Base-by-base conservation (phyloP, 2,888 invertebrate species). In the Petrolisthes cinctipes region DNA sequence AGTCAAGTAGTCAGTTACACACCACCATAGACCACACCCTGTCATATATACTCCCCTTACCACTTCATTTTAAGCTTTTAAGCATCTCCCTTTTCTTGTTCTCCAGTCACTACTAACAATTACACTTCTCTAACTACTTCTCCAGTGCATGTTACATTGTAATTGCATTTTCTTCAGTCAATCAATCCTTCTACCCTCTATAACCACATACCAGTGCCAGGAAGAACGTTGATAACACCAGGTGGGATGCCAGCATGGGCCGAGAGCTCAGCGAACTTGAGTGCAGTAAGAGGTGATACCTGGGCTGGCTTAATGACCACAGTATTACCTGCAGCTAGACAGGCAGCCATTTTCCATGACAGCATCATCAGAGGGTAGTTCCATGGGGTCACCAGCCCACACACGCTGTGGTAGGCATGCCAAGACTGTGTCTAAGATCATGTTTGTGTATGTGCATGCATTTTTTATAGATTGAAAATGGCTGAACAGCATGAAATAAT, bases 311-410 rank as follows among this genome's bases (percentile, higher is more conserved):
- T 99, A 93, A 98, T 97, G 0, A 99, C 95, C 0, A 98, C 98
- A 0, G 98, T 98, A 92, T 99, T 99, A 66, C 99, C 99, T 9
- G 98, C 98, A 0, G 98, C 98, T 80, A 99, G 94, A 92, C 98
- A 99, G 4, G 99, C 97, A 0, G 98, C 98, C 97, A 98, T 98
- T 93, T 99, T 99, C 98, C 98, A 99, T 0, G 98, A 97, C 14
- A 99, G 93, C 99, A 99, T 99, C 99, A 99, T 99, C 11, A 99
- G 94, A 0, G 99, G 99, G 93, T 99, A 99, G 93, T 99, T 99
- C 99, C 99, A 99, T 0, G 99, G 98, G 0, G 98, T 98, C 20
- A 99, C 95, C 20, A 99, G 93, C 0, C 96, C 98, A 92, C 97
- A 97, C 4, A 99, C 98, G 0, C 97, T 95, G 91, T 85, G 20